Evolutionary conservation across 2,797 vertebrate species (phyloP).

Genomic region (Pogonophryne albipinna): DNA sequence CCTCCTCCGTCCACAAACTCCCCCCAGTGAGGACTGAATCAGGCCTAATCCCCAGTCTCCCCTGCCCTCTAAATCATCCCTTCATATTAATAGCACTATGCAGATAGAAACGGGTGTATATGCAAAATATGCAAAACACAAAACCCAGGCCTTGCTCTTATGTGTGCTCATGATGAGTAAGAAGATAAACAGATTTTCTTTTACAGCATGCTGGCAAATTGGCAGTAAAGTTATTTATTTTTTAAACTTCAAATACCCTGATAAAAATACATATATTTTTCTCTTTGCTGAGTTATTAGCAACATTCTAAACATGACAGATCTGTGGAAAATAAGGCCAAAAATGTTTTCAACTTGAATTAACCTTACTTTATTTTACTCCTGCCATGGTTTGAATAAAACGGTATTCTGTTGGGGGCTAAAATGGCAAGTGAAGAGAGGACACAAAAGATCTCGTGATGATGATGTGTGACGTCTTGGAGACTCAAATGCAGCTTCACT

Average conservation of each 20-base stretch:
- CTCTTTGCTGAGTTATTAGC: background rate
- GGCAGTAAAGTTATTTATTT: too few relatives aligned
- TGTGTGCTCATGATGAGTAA: conserved; percentile 16
- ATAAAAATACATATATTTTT: background rate
- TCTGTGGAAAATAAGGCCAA: background rate
- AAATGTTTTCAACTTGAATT: background rate
- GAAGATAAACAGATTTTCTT: conserved; percentile 5
- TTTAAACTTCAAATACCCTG: background rate
- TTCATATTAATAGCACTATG: conserved; percentile 69
- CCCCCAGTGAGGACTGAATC: conserved; percentile 61
- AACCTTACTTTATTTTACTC: background rate
- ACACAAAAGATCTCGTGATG: background rate
- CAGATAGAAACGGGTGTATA: conserved; percentile 53
- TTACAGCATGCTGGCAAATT: background rate
- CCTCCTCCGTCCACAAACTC: conserved; percentile 71
- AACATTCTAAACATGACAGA: background rate
- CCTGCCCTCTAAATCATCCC: conserved; percentile 75
- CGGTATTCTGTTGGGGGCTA: background rate
- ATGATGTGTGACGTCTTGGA: conserved; percentile 4
- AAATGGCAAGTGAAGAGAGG: background rate
- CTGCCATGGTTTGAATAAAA: background rate
- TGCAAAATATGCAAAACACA: conserved; percentile 62
- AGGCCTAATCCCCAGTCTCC: conserved; percentile 68
- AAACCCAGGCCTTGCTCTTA: conserved; percentile 19
- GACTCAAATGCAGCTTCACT: conserved; percentile 18